A percentile compares a stretch with the other conserved stretches of the same genome.
phyloP scores from a whole-genome alignment of 2,113 vertebrate genomes.

The Sminthopsis crassicaudata region DNA sequence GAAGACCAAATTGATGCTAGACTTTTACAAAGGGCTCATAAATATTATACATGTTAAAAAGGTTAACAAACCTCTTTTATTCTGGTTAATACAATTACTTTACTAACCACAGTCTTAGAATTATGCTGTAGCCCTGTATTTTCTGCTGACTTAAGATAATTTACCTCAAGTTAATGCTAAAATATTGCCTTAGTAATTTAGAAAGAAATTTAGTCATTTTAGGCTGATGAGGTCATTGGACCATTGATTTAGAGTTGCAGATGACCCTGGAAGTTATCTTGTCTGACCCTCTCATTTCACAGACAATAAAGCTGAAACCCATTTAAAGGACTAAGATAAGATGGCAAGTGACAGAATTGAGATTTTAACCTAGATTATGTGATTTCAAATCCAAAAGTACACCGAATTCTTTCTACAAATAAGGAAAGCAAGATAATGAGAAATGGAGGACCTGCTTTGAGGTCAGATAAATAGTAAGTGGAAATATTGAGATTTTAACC shows the following conservation, averaged over 20 bases:
- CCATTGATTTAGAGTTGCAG: neutral
- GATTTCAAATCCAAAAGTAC: neutral
- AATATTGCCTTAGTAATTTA: neutral
- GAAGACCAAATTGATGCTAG: neutral
- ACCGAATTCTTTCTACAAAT: neutral
- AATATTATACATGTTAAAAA: conserved; percentile 23
- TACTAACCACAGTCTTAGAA: neutral
- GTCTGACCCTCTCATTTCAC: neutral
- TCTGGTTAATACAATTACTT: neutral
- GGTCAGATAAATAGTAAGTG: neutral
- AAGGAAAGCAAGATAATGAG: neutral
- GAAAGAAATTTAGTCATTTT: neutral
- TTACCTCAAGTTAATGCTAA: neutral
- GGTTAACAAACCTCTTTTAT: neutral
- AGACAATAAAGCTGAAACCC: neutral
- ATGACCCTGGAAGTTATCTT: neutral
- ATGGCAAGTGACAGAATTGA: neutral
- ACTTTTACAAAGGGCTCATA: neutral
- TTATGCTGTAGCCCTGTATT: neutral
- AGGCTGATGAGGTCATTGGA: neutral
- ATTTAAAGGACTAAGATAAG: neutral
- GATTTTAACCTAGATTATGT: neutral
- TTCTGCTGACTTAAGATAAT: neutral
- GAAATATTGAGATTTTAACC: neutral
- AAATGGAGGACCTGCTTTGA: neutral